Evolutionary conservation across 2,113 vertebrate species (phyloP).

Genomic region (Prunella fulvescens): DNA sequence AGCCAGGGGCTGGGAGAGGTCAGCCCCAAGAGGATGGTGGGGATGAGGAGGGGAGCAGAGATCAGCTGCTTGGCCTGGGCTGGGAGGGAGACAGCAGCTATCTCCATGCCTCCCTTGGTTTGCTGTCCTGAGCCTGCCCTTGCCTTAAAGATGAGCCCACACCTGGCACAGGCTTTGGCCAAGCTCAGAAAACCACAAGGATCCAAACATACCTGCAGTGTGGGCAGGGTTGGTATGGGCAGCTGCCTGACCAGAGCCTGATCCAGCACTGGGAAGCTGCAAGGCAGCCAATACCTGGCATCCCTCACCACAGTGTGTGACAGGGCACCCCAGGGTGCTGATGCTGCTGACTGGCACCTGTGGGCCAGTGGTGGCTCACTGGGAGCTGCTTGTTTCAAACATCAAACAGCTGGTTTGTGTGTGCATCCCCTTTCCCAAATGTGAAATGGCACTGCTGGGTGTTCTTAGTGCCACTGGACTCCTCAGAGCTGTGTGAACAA

Average conservation of each 20-base stretch:
- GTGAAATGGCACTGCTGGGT: background rate
- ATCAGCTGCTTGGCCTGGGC: background rate
- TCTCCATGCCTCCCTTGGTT: background rate
- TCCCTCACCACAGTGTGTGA: accelerated
- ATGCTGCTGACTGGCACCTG: background rate
- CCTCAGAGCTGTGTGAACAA: background rate
- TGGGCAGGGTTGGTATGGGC: background rate
- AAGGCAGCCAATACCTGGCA: accelerated
- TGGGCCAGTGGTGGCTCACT: background rate
- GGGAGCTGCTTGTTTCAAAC: background rate
- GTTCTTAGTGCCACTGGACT: background rate
- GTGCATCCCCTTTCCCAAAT: background rate
- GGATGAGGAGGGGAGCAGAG: background rate
- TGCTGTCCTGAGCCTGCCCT: background rate
- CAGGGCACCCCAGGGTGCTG: background rate
- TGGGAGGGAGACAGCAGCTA: background rate
- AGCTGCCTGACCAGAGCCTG: background rate
- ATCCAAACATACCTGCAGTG: accelerated
- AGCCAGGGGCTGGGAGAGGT: constrained; percentile 22
- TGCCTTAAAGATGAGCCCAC: background rate
- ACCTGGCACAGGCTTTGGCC: background rate
- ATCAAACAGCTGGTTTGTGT: accelerated
- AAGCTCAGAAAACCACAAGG: background rate
- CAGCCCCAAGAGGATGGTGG: background rate
- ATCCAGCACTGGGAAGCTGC: accelerated